Evolutionary conservation across 2,113 vertebrate genomes (phyloP), one percentile per base, ranked within the genome.

Genomic region (Labeo catla): DNA sequence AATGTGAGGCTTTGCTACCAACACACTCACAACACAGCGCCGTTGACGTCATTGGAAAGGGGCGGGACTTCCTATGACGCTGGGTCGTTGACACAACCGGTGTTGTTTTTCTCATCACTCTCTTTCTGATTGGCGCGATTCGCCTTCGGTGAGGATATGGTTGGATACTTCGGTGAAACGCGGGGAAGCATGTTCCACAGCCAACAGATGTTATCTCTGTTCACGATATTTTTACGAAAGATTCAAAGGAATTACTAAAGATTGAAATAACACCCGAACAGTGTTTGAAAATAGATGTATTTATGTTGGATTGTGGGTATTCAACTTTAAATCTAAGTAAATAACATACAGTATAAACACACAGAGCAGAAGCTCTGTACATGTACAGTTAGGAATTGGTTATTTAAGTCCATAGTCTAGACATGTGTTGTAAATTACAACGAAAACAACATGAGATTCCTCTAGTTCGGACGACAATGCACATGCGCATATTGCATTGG

Each of bases 41-140:
- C 83, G 52, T 79, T 84, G 83, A 86, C 74, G 73, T 87, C 83
- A 88, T 57, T 52, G 76, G 23, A 73, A 63, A 70, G 54, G 45
- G 89, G 89, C 66, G 84, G 89, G 70, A 72, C 49, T 84, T 86
- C 74, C 70, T 47, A 3, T 49, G 66, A 63, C 74, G 39, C 50
- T 12, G 4, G 0, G 1, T 21, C 23, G 45, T 65, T 70, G 63
- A 81, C 39, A 21, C 19, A 43, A 66, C 8, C 6, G 10, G 23
- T 13, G 81, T 39, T 83, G 63, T 50, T 73, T 84, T 84, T 84
- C 34, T 52, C 81, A 82, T 19, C 23, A 13, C 23, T 9, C 5
- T 36, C 45, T 39, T 80, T 82, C 81, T 82, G 45, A 68, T 82
- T 68, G 63, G 80, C 21, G 21, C 8, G 5, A n/a, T 34, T 50